These are phyloP conservation scores for Macroglossus sobrinus DNA, from an alignment of 2,113 vertebrate species.

Conservation along the genomic window DNA sequence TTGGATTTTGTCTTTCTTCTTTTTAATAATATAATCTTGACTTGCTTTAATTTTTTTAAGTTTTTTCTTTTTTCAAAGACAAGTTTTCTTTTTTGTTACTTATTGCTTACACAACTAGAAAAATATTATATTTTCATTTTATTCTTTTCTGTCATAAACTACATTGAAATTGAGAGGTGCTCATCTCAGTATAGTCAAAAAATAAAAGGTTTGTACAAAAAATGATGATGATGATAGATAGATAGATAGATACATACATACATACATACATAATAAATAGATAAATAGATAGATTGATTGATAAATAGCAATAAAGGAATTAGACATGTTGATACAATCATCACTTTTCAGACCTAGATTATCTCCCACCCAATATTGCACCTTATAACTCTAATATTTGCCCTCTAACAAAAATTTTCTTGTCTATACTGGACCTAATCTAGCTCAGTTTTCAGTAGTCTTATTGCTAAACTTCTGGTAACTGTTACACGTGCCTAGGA, in stretches of 20 bases:
- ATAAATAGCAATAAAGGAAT: not conserved
- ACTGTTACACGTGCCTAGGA: not conserved
- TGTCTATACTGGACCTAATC: rapidly evolving
- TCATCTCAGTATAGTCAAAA: not conserved
- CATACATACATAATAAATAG: no score
- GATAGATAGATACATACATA: no score
- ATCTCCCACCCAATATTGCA: not conserved
- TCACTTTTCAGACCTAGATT: not conserved
- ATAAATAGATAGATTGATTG: no score
- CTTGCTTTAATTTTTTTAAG: not conserved
- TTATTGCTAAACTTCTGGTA: not conserved
- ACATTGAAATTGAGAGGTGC: not conserved
- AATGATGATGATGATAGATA: not conserved
- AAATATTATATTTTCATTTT: not conserved
- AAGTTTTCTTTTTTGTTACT: not conserved
- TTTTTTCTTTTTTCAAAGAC: not conserved
- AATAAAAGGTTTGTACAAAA: not conserved
- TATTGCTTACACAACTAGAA: not conserved
- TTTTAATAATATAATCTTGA: not conserved
- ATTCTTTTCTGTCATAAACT: not conserved
- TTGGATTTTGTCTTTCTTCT: not conserved
- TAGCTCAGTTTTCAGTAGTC: not conserved
- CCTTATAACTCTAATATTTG: not conserved
- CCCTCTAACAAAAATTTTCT: not conserved
- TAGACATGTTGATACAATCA: not conserved